Conservation (phyloP, 37 sponge, comb jelly and placozoan genomes). For the Halisarca cf. caerulea region DNA sequence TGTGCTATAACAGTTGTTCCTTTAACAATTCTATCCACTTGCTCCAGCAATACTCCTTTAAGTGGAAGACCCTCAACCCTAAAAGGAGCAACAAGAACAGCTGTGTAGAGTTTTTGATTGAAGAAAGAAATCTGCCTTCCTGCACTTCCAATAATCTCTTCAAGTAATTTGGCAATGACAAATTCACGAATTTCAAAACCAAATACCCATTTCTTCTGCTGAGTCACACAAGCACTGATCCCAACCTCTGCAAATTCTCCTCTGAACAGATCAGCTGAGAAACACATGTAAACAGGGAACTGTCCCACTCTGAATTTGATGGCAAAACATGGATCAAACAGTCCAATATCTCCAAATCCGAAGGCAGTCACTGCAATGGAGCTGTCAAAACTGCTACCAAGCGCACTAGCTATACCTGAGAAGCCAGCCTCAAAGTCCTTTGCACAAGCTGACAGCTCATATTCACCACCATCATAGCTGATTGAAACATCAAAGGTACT, state of each 20-base stretch:
- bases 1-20: constrained; percentile 6
- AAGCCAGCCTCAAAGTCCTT: background rate
- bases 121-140: background rate
- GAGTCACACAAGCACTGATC: background rate
- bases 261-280: constrained; percentile 3
- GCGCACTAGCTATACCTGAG: background rate
- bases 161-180: background rate
- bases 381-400: background rate
- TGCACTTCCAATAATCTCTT: background rate
- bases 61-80: background rate
- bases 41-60: background rate
- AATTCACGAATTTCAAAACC: constrained; percentile 17
- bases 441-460: background rate
- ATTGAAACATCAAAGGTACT: constrained; percentile 3
- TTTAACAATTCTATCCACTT: background rate
- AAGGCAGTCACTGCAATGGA: background rate
- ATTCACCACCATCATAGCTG: background rate
- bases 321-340: background rate
- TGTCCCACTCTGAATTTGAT: background rate
- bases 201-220: background rate
- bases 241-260: background rate
- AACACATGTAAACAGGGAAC: background rate
- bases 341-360: background rate
- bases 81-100: constrained; percentile 8
- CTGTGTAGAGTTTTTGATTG: constrained; percentile 2